A percentile compares a stretch with the other conserved stretches of the same genome.
phyloP scores from a whole-genome alignment of 2,797 vertebrate genomes.

The Microctenopoma steveboyesi region DNA sequence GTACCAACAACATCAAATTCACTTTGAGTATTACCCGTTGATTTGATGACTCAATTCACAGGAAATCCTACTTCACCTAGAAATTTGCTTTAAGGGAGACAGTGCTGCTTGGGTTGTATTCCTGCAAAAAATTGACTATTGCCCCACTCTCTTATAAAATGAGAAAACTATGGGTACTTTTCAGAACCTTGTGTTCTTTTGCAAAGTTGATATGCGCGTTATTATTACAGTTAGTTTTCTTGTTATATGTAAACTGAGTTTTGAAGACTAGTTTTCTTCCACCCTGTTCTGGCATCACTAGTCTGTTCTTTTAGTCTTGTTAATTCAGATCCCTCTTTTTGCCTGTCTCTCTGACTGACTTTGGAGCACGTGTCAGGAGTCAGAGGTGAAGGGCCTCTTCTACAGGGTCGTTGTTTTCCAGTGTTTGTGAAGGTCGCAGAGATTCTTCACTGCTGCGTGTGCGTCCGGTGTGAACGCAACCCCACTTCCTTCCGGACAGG shows the following conservation, averaged over 20 bases:
- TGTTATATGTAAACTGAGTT: neutral
- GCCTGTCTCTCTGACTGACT: conserved; percentile 18
- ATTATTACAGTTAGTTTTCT: neutral
- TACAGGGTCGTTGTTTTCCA: conserved; percentile 77
- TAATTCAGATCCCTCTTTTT: neutral
- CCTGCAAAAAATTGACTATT: too few species aligned
- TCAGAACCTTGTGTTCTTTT: neutral
- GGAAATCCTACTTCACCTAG: neutral
- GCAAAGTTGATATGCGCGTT: neutral
- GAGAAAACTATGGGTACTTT: neutral
- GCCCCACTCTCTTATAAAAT: neutral
- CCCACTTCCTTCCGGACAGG: conserved; percentile 67
- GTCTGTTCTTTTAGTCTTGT: neutral
- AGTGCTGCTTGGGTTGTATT: neutral
- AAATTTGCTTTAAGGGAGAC: neutral
- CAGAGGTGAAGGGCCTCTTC: conserved; percentile 59
- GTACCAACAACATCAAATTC: too few species aligned
- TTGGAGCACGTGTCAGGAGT: conserved; percentile 53
- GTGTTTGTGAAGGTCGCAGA: conserved; percentile 67
- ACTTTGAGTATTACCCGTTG: neutral
- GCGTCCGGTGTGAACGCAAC: conserved; percentile 69
- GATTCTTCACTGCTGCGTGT: conserved; percentile 66
- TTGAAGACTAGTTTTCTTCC: neutral
- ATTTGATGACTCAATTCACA: neutral
- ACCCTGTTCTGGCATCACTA: too few species aligned